Evolutionary conservation across 2,888 invertebrate genomes (phyloP).

Genomic region (Aromia moschata): DNA sequence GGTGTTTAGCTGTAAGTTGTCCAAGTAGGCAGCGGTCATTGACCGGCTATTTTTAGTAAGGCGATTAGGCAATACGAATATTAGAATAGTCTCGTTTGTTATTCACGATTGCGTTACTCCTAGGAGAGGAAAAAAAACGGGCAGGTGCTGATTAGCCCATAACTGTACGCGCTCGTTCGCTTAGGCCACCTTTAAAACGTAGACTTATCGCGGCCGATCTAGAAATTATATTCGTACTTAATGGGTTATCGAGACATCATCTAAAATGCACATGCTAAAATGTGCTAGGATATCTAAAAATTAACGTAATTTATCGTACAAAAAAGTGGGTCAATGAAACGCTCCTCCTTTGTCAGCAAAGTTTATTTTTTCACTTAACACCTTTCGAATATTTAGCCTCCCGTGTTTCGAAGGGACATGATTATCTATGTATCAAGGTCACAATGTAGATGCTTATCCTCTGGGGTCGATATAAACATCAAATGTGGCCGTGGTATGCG

Average conservation of each 20-base stretch:
- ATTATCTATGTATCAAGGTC: too few relatives aligned
- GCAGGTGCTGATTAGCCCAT: constrained; percentile 14
- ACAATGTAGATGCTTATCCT: too few relatives aligned
- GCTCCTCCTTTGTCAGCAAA: too few relatives aligned
- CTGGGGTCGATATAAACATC: too few relatives aligned
- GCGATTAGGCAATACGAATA: constrained; percentile 27
- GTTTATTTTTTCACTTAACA: too few relatives aligned
- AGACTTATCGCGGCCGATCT: not conserved
- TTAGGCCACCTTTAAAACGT: not conserved
- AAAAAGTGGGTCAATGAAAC: too few relatives aligned
- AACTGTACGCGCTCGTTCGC: not conserved
- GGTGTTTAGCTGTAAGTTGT: constrained; percentile 3
- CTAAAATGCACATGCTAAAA: not conserved
- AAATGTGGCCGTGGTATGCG: too few relatives aligned
- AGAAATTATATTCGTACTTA: not conserved
- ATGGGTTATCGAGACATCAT: not conserved
- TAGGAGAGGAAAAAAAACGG: not conserved
- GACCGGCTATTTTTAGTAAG: constrained; percentile 29
- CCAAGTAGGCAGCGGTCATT: constrained; percentile 14
- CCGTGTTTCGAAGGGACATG: too few relatives aligned
- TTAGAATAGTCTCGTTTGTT: constrained; percentile 24
- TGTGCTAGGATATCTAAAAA: too few relatives aligned
- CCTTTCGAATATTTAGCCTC: too few relatives aligned
- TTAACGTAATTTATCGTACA: too few relatives aligned
- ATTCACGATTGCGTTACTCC: constrained; percentile 10